Percentiles rank a stretch among this genome's conserved stretches.
phyloP scores from a whole-genome alignment of 2,113 vertebrate genomes.

The Entelurus aequoreus region DNA sequence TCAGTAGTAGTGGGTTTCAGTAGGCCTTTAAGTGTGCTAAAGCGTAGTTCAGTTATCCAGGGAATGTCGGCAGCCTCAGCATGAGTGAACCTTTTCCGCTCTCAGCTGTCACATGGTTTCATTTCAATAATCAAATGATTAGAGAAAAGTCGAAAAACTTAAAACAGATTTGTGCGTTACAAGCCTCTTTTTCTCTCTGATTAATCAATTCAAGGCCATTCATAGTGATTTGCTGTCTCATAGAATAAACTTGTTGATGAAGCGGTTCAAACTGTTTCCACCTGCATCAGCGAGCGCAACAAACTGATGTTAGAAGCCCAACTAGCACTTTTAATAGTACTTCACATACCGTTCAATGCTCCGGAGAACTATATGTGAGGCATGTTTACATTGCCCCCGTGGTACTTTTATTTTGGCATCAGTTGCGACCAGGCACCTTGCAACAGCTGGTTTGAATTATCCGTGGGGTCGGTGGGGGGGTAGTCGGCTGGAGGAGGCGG shows the following conservation, averaged over 20 bases:
- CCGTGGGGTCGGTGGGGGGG: slow-evolving; percentile 47
- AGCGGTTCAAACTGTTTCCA: not conserved
- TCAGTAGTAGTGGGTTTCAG: too few relatives aligned
- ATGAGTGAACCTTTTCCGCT: too few relatives aligned
- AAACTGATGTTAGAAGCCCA: not conserved
- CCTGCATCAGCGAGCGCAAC: not conserved
- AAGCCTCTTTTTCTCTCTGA: slow-evolving; percentile 10
- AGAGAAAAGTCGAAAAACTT: not conserved
- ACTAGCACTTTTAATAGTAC: not conserved
- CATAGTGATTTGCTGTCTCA: too few relatives aligned
- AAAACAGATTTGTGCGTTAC: not conserved
- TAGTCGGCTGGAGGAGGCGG: slow-evolving; percentile 34
- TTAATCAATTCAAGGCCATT: slow-evolving; percentile 36
- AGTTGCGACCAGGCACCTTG: slow-evolving; percentile 61
- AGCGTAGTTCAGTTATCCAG: too few relatives aligned
- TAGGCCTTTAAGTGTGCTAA: too few relatives aligned
- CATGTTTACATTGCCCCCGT: not conserved
- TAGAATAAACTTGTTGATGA: too few relatives aligned
- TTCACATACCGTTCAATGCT: not conserved
- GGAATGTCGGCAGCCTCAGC: too few relatives aligned
- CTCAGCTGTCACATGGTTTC: too few relatives aligned
- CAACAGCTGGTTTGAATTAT: slow-evolving; percentile 76
- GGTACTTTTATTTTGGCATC: slow-evolving; percentile 2
- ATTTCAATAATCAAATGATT: too few relatives aligned
- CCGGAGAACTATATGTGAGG: not conserved